Conservation (phyloP, 2,113 vertebrate genomes). For the Hyperoodon ampullatus region DNA sequence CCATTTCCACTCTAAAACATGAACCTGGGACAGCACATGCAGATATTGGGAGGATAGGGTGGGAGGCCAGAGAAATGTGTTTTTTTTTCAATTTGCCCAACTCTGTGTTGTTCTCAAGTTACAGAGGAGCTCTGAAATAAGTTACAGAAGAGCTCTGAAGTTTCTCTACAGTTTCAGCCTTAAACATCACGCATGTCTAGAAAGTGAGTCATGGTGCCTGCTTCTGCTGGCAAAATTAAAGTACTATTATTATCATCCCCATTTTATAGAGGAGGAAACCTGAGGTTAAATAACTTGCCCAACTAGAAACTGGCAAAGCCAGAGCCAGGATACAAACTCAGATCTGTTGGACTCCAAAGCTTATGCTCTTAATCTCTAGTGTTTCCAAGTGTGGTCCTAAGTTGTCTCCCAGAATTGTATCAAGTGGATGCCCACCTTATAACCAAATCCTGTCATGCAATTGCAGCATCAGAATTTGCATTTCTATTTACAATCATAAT, state of each 20-base stretch:
- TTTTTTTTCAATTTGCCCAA: not conserved
- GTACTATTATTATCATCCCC: constrained; percentile 49
- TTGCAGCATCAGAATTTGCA: constrained; percentile 26
- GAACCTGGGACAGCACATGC: not conserved
- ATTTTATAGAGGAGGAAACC: constrained; percentile 54
- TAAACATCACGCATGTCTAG: constrained; percentile 1
- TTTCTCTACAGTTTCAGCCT: constrained; percentile 52
- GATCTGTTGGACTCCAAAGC: not conserved
- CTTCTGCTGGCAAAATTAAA: constrained; percentile 50
- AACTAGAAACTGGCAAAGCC: not conserved
- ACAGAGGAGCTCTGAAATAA: constrained; percentile 18
- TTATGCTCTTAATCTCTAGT: not conserved
- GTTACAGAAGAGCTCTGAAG: not conserved
- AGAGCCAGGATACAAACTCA: not conserved
- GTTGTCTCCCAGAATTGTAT: not conserved
- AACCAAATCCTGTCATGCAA: not conserved
- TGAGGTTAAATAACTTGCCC: constrained; percentile 29
- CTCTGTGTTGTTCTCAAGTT: constrained; percentile 6
- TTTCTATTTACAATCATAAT: not conserved
- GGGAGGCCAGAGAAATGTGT: not conserved
- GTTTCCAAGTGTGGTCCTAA: not conserved
- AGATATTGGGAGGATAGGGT: not conserved
- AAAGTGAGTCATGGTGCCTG: constrained; percentile 47
- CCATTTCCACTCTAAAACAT: constrained; percentile 27
- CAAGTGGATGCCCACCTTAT: not conserved